Evolutionary conservation across 2,113 vertebrate species (phyloP).

Genomic region (Zosterops lateralis): DNA sequence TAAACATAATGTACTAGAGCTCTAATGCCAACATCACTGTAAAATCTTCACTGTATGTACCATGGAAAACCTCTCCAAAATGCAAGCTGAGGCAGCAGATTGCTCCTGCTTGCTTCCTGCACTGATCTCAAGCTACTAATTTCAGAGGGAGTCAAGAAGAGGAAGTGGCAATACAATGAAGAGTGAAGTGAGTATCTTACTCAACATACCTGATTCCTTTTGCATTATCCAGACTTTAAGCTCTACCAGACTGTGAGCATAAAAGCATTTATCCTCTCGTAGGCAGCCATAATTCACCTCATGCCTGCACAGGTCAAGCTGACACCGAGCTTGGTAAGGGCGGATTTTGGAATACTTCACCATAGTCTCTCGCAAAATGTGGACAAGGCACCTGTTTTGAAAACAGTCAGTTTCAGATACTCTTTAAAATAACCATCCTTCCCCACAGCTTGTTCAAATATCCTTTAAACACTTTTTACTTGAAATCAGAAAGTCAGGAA

Average conservation of each 20-base stretch:
- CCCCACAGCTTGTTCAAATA: background rate
- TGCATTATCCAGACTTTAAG: slow-evolving; percentile 98
- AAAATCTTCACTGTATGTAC: background rate
- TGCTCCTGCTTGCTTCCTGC: background rate
- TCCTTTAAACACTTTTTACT: background rate
- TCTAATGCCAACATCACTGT: background rate
- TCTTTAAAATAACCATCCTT: background rate
- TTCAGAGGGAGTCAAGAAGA: background rate
- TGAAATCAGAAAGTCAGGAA: background rate
- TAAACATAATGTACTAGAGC: background rate
- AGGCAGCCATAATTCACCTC: slow-evolving; percentile 93
- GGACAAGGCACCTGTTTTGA: slow-evolving; percentile 91
- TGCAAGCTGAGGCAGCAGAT: background rate
- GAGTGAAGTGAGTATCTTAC: background rate
- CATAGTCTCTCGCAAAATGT: slow-evolving; percentile 89
- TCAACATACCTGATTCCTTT: slow-evolving; percentile 79
- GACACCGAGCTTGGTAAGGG: slow-evolving; percentile 76
- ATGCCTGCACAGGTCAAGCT: slow-evolving; percentile 92
- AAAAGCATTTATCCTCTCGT: slow-evolving; percentile 93
- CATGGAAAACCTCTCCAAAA: background rate
- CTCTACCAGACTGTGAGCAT: slow-evolving; percentile 94
- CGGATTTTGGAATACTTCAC: slow-evolving; percentile 94
- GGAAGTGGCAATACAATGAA: background rate
- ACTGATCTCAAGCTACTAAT: background rate
- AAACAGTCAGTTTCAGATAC: background rate